Percentiles rank a stretch among this genome's conserved stretches.
These are phyloP conservation scores for Thecophora atra DNA, from an alignment of 2,888 invertebrate genomes.

Conservation along the genomic window DNA sequence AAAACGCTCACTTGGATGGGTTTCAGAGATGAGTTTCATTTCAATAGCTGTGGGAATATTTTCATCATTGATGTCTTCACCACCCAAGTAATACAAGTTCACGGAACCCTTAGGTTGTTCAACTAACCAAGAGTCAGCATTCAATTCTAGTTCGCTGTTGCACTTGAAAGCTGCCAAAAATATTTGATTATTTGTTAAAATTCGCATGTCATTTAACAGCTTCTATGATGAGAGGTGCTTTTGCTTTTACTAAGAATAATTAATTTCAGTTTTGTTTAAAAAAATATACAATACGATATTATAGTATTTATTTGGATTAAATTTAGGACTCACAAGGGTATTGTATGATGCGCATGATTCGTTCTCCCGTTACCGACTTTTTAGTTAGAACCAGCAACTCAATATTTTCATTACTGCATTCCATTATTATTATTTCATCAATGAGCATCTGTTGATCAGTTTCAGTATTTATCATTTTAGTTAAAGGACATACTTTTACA, in stretches of 20 bases:
- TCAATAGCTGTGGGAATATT: slow-evolving; percentile 58
- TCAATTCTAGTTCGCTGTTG: slow-evolving; percentile 58
- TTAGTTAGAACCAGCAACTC: slow-evolving; percentile 62
- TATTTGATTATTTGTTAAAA: too few relatives aligned
- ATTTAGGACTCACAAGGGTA: slow-evolving; percentile 58
- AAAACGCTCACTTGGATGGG: slow-evolving; percentile 63
- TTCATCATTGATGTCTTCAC: slow-evolving; percentile 47
- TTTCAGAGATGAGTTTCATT: slow-evolving; percentile 64
- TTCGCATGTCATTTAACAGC: too few relatives aligned
- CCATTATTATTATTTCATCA: slow-evolving; percentile 62
- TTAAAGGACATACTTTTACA: slow-evolving; percentile 60
- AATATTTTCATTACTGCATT: slow-evolving; percentile 58
- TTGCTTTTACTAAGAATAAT: too few relatives aligned
- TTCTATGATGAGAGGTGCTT: too few relatives aligned
- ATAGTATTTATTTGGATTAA: too few relatives aligned
- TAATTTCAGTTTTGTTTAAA: too few relatives aligned
- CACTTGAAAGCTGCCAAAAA: slow-evolving; percentile 53
- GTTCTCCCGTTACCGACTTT: slow-evolving; percentile 43
- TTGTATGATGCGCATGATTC: slow-evolving; percentile 59
- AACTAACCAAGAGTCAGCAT: slow-evolving; percentile 60
- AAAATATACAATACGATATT: too few relatives aligned
- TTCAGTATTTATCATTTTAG: slow-evolving; percentile 49
- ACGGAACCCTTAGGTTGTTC: slow-evolving; percentile 62
- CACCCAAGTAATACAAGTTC: slow-evolving; percentile 62
- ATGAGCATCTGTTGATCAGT: slow-evolving; percentile 47